These are phyloP conservation scores for Paratilapia polleni DNA, from an alignment of 2,113 vertebrate species.

Conservation along the genomic window DNA sequence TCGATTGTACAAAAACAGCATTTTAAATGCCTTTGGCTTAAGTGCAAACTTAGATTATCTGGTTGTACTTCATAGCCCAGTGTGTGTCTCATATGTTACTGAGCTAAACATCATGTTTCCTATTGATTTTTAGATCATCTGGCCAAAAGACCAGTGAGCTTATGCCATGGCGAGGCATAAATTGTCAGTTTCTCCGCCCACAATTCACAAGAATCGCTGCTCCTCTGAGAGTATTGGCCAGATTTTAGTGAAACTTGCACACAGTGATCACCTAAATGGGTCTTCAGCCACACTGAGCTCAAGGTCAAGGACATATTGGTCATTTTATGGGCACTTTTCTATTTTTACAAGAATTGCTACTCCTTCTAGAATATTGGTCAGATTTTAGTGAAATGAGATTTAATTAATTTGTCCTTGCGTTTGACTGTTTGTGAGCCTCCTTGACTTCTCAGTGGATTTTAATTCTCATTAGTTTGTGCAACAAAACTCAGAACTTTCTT, in stretches of 20 bases:
- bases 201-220: background rate
- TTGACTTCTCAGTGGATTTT: background rate
- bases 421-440: background rate
- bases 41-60: slow-evolving; percentile 57
- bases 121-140: background rate
- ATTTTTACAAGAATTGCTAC: background rate
- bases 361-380: background rate
- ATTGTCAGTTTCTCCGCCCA: background rate
- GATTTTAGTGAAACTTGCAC: background rate
- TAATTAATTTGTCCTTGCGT: background rate
- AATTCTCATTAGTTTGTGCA: background rate
- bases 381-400: background rate
- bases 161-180: background rate
- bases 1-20: slow-evolving; percentile 65
- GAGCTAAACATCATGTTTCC: background rate
- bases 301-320: background rate
- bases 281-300: slow-evolving; percentile 2
- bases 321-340: no score
- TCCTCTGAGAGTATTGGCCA: background rate
- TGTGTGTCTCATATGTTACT: slow-evolving; percentile 19
- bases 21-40: slow-evolving; percentile 60
- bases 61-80: slow-evolving; percentile 25
- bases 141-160: background rate
- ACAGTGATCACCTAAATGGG: background rate
- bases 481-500: background rate